Percentiles rank a stretch among this genome's conserved stretches.
Conservation (phyloP, 2,888 invertebrate genomes). For the Clistopyga incitator region DNA sequence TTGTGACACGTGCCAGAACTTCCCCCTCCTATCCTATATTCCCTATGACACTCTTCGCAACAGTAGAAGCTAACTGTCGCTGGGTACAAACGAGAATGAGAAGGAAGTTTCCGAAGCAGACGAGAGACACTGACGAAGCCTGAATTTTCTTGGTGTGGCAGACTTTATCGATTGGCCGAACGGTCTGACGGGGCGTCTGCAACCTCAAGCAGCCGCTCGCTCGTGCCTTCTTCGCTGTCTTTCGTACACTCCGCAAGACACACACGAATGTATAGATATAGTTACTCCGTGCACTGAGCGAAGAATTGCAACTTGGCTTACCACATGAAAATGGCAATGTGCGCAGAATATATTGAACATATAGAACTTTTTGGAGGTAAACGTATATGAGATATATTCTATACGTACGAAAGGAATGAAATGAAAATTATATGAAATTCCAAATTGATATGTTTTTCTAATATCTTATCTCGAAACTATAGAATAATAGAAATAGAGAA, state of each 20-base stretch:
- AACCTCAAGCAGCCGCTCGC: slow-evolving; percentile 9
- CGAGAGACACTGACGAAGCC: slow-evolving; percentile 44
- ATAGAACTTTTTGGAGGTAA: too few species aligned
- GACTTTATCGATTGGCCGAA: slow-evolving; percentile 66
- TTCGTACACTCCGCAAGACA: neutral
- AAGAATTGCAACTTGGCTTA: neutral
- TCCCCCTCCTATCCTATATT: neutral
- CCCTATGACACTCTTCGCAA: slow-evolving; percentile 11
- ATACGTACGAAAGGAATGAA: too few species aligned
- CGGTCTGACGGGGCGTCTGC: slow-evolving; percentile 19
- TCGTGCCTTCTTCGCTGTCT: slow-evolving; percentile 25
- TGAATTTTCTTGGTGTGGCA: slow-evolving; percentile 59
- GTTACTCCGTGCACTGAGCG: neutral
- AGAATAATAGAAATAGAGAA: too few species aligned
- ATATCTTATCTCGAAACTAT: too few species aligned
- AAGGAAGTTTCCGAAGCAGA: slow-evolving; percentile 38
- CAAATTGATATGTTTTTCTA: too few species aligned
- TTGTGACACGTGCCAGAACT: slow-evolving; percentile 23
- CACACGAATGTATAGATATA: neutral
- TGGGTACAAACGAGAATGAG: slow-evolving; percentile 13
- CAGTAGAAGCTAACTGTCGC: slow-evolving; percentile 1
- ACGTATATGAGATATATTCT: too few species aligned
- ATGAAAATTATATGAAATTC: too few species aligned
- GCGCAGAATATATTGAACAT: too few species aligned
- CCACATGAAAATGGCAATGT: too few species aligned